Evolutionary conservation across 2,888 invertebrate genomes (phyloP).

Genomic region (Chouioia cunea): DNA sequence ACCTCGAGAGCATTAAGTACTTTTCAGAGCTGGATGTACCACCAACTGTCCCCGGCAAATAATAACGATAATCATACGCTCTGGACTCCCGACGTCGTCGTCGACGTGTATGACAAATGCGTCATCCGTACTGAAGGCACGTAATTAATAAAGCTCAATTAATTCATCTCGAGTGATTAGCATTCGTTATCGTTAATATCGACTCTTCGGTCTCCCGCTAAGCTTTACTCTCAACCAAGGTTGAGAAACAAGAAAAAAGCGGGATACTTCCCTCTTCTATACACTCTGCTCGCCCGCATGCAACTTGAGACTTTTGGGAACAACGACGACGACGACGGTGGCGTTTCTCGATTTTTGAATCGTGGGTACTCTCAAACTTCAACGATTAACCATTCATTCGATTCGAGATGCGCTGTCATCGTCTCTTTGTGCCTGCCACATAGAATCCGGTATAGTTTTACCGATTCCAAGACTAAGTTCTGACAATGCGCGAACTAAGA

Average conservation of each 20-base stretch:
- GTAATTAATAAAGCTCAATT: slow-evolving; percentile 66
- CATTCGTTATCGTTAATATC: slow-evolving; percentile 65
- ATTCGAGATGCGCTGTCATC: slow-evolving; percentile 4
- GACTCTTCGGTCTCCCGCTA: slow-evolving; percentile 27
- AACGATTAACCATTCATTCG: slow-evolving; percentile 43
- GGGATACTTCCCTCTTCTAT: not conserved
- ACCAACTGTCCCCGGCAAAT: slow-evolving; percentile 11
- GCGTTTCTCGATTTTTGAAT: slow-evolving; percentile 8
- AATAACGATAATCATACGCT: slow-evolving; percentile 29
- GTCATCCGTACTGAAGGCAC: slow-evolving; percentile 49
- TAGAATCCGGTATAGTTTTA: slow-evolving; percentile 37
- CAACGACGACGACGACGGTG: too few species aligned
- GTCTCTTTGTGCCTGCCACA: slow-evolving; percentile 11
- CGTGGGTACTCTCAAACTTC: slow-evolving; percentile 22
- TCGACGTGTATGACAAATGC: slow-evolving; percentile 8
- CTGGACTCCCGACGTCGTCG: slow-evolving; percentile 14
- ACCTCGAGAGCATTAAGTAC: not conserved
- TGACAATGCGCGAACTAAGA: not conserved
- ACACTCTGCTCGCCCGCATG: slow-evolving; percentile 35
- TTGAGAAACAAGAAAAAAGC: slow-evolving; percentile 1
- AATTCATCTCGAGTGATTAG: slow-evolving; percentile 64
- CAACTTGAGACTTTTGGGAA: slow-evolving; percentile 64
- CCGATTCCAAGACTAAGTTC: slow-evolving; percentile 14
- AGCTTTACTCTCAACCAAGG: slow-evolving; percentile 26
- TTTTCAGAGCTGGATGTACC: slow-evolving; percentile 2